Evolutionary conservation across 2,888 invertebrate genomes (phyloP), one percentile per base, ranked within the genome.

Genomic region (Troglohyphantes excavatus): DNA sequence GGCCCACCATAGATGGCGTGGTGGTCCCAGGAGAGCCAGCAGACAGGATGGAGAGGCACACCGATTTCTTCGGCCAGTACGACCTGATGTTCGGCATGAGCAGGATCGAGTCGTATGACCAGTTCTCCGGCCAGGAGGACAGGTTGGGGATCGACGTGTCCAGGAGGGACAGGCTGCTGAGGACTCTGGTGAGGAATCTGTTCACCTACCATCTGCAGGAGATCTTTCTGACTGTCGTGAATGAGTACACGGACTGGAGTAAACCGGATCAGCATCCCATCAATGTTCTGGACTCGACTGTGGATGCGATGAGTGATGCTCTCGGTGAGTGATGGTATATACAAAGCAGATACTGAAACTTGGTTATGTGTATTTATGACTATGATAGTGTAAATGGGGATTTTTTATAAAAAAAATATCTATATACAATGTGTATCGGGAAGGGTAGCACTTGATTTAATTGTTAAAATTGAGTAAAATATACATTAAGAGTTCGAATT

Each of bases 181-280:
- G 93, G 33, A 93, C 93, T 0, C 78, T 93, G 11, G 94, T 94
- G 0, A 92, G 94, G 46, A 94, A 90, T 21, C 59, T 90, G 6
- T 90, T 90, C 70, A 79, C 67, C 1, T 90, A 90, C 43, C 90
- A 90, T 63, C 72, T 90, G 92, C 89, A 89, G 43, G 89, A 89
- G 46, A 89, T 89, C 11, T 89, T 89, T 27, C 23, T 90, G 19
- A 90, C 90, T 91, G 97, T 98, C 92, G 96, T 97, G 92, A 98
- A 98, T 94, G 98, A 98, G 93, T 99, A 99, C 94, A 98, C 98
- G 6, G 98, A 98, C 93, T 98, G 98, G 98, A 97, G 97, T 93
- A 94, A 96, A 91, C 97, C 97, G 0, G 91, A 91, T 29, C 92
- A 92, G 13, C 94, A 94, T 90, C 93, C 94, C 13, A 93, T 93